Evolutionary conservation across 2,888 invertebrate species (phyloP).

Genomic region (Arge pagana): DNA sequence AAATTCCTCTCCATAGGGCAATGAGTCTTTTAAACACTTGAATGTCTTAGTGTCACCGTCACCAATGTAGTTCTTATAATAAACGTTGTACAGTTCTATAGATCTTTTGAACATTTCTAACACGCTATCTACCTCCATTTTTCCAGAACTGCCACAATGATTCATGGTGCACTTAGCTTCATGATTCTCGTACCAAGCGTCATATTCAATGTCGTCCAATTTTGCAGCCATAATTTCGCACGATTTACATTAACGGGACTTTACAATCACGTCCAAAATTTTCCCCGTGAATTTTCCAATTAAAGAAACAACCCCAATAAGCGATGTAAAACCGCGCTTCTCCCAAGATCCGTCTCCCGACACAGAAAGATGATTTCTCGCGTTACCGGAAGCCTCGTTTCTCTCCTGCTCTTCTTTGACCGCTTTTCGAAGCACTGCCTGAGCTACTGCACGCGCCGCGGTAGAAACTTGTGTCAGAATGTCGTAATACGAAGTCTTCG

Average conservation of each 20-base stretch:
- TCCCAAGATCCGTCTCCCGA: constrained; percentile 29
- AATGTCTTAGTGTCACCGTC: constrained; percentile 34
- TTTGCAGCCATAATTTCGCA: constrained; percentile 25
- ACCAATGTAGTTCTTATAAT: constrained; percentile 31
- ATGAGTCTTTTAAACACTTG: constrained; percentile 21
- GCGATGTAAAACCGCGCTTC: constrained; percentile 26
- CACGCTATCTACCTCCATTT: constrained; percentile 32
- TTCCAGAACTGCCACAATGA: constrained; percentile 30
- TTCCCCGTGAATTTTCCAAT: too few species aligned
- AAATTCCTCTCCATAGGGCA: constrained; percentile 24
- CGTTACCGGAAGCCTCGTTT: too few species aligned
- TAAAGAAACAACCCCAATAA: too few species aligned
- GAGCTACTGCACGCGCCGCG: constrained; percentile 10
- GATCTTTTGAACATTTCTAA: constrained; percentile 30
- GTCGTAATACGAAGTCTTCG: constrained; percentile 13
- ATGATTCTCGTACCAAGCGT: constrained; percentile 25
- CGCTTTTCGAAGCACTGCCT: too few species aligned
- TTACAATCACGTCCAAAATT: constrained; percentile 22
- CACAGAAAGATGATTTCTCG: constrained; percentile 20
- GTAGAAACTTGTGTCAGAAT: neutral
- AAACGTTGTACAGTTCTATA: constrained; percentile 21
- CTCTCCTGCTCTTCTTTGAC: too few species aligned
- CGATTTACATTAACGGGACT: constrained; percentile 28
- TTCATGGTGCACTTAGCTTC: constrained; percentile 25
- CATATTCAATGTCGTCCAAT: constrained; percentile 21